Conservation (phyloP, 2,888 invertebrate species). For the Limnephilus lunatus region DNA sequence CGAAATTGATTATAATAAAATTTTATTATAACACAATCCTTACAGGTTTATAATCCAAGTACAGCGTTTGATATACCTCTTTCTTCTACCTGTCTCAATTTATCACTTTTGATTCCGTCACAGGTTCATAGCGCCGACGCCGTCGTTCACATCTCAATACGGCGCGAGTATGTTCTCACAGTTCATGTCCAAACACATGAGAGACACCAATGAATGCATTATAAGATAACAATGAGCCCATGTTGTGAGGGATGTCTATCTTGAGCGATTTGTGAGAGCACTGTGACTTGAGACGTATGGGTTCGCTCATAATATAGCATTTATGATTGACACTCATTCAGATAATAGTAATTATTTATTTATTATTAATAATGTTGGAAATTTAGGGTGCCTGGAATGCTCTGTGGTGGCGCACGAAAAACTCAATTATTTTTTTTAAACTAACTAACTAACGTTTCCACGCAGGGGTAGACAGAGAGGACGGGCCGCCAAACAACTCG, state of each 20-base stretch:
- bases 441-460: too few relatives aligned
- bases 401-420: too few relatives aligned
- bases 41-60: background rate
- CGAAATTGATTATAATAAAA: too few relatives aligned
- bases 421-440: too few relatives aligned
- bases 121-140: background rate
- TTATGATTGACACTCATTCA: background rate
- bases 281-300: background rate
- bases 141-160: background rate
- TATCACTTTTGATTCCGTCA: background rate
- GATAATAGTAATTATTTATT: background rate
- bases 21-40: too few relatives aligned
- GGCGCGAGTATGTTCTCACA: background rate
- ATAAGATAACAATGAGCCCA: background rate
- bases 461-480: too few relatives aligned
- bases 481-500: too few relatives aligned
- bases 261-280: background rate
- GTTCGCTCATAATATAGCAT: background rate
- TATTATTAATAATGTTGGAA: background rate
- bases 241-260: background rate
- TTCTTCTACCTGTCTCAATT: background rate
- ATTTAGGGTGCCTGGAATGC: background rate
- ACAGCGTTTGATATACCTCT: background rate
- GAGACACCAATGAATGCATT: background rate
- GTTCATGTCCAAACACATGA: background rate